Base-by-base conservation (phyloP, 2,113 vertebrate species). In the Opisthocomus hoazin region DNA sequence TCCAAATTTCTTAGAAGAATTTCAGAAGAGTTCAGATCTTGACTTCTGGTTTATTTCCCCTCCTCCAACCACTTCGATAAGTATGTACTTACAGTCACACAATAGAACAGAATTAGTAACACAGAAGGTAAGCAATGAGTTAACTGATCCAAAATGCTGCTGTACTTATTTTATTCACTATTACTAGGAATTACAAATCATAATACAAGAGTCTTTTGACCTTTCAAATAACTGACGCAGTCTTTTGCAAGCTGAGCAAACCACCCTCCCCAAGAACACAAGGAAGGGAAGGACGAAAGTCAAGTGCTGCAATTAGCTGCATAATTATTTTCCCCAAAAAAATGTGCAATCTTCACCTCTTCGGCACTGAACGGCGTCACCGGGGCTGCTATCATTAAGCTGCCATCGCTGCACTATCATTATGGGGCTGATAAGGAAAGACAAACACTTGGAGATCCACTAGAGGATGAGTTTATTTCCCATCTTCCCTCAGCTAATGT, bases 281-380 rank as follows among this genome's bases (percentile, higher is more conserved):
- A 57, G 93, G 84, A 94, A 96, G 94, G 94, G 60, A 89, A 75
- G 15, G 91, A 96, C 37, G 41, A 70, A 91, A 96, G 93, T 97
- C 95, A 96, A 98, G 86, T 97, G 86, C 92, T 95, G 89, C 84
- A 97, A 98, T 98, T 97, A 98, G 96, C 95, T 80, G 51, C 66
- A 29, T 93, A 87, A 97, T 97, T 96, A 97, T 97, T 97, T 98
- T 97, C 89, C 96, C 95, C 97, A 98, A 97, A 95, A 96, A 98
- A 94, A 84, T 65, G 96, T 93, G 94, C 69, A 89, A 70, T 94
- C 97, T 95, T 94, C 93, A 93, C 95, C 95, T 97, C 94, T 86
- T 70, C 81, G 89, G 85, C 94, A 85, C 88, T 89, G 94, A 97
- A 86, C 61, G 90, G 96, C 88, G 77, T 96, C 96, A 79, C 3